These are phyloP conservation scores for Phengaris alcon DNA, from an alignment of 2,888 invertebrate genomes.

Conservation along the genomic window DNA sequence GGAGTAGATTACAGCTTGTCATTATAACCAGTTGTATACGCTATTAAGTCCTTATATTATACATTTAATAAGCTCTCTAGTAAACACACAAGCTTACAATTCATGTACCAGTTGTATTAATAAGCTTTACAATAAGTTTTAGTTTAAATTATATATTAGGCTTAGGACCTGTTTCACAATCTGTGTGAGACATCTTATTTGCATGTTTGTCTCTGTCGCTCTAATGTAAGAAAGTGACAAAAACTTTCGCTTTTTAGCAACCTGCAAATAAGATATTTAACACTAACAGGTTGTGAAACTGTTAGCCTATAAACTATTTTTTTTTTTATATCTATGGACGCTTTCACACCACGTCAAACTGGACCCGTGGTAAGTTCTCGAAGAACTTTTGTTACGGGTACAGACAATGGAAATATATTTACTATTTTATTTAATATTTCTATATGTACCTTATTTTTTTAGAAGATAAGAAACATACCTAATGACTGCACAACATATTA, in stretches of 20 bases:
- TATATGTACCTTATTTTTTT: neutral
- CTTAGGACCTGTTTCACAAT: too few species aligned
- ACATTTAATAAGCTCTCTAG: neutral
- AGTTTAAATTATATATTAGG: neutral
- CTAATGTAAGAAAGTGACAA: too few species aligned
- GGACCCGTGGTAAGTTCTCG: too few species aligned
- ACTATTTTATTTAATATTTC: neutral
- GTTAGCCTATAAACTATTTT: too few species aligned
- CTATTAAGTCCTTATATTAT: neutral
- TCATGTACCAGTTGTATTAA: neutral
- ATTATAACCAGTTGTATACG: neutral
- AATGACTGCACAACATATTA: conserved; percentile 1
- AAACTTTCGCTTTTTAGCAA: too few species aligned
- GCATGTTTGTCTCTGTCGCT: too few species aligned
- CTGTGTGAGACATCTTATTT: too few species aligned
- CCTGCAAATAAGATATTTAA: neutral
- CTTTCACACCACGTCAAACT: too few species aligned
- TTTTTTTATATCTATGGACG: too few species aligned
- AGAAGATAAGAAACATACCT: neutral
- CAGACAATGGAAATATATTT: too few species aligned
- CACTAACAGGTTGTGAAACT: neutral
- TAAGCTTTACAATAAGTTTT: neutral
- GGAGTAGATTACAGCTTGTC: neutral
- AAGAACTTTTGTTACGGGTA: too few species aligned
- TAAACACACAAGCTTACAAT: neutral